These are phyloP conservation scores for Cardiocondyla obscurior DNA, from an alignment of 1,140 invertebrate genomes.

Conservation along the genomic window DNA sequence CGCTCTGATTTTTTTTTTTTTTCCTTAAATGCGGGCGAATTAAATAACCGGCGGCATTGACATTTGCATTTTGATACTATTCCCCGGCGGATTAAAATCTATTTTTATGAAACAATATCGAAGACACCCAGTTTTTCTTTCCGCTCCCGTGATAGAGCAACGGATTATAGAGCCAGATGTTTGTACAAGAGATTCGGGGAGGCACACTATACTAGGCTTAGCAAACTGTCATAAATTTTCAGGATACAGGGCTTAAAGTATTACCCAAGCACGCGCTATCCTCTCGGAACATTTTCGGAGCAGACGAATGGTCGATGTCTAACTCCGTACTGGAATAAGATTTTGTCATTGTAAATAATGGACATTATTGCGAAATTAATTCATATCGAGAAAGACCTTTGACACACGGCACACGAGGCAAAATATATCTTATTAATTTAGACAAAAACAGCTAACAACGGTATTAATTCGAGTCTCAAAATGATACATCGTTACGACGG, in stretches of 20 bases:
- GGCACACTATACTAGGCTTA: conserved; percentile 74
- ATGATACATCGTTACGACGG: no score
- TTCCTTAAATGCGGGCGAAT: not conserved
- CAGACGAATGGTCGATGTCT: conserved; percentile 30
- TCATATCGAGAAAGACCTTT: not conserved
- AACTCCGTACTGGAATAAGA: not conserved
- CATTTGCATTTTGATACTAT: not conserved
- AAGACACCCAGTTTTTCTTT: conserved; percentile 7
- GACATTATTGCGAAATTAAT: not conserved
- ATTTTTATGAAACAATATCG: conserved; percentile 5
- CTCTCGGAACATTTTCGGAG: conserved; percentile 57
- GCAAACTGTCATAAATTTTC: conserved; percentile 75
- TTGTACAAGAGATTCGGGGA: conserved; percentile 67
- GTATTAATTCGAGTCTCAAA: not conserved
- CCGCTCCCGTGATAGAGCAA: conserved; percentile 36
- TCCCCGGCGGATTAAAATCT: not conserved
- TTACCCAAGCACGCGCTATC: conserved; percentile 60
- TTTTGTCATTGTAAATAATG: not conserved
- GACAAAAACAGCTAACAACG: not conserved
- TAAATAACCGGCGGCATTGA: not conserved
- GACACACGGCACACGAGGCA: not conserved
- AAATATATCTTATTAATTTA: not conserved
- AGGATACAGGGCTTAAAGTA: conserved; percentile 62
- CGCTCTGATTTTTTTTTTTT: not conserved
- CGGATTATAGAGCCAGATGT: conserved; percentile 58